Percentiles rank a stretch among this genome's conserved stretches.
Conservation (phyloP, 1,140 invertebrate species). For the Scaptomyza montana region DNA sequence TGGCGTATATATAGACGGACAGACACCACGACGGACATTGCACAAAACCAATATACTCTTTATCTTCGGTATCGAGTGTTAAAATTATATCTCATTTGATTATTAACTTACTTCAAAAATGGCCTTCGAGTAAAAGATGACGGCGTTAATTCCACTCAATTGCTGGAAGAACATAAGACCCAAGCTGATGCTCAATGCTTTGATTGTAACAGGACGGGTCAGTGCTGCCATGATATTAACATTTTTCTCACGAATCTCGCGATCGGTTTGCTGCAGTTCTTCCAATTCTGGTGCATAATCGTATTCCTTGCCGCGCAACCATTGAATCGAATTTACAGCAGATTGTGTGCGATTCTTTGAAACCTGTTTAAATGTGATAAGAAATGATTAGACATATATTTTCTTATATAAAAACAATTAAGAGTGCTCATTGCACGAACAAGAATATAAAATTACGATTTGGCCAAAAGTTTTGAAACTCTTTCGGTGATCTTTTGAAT, state of each 20-base stretch:
- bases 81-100: too few relatives aligned
- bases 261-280: constrained; percentile 86
- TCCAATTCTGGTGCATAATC: constrained; percentile 86
- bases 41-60: too few relatives aligned
- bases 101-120: constrained; percentile 86
- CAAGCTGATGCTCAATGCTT: constrained; percentile 89
- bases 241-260: constrained; percentile 85
- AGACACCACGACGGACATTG: too few relatives aligned
- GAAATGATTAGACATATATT: not conserved
- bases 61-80: too few relatives aligned
- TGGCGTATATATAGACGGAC: too few relatives aligned
- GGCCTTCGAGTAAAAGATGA: constrained; percentile 90
- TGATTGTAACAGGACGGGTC: constrained; percentile 86
- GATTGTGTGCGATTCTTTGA: constrained; percentile 86
- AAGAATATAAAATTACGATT: not conserved
- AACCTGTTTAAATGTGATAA: constrained; percentile 53
- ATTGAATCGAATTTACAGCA: constrained; percentile 87
- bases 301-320: constrained; percentile 87
- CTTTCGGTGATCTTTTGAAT: too few relatives aligned
- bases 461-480: too few relatives aligned
- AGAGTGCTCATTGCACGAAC: too few relatives aligned
- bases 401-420: not conserved
- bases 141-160: constrained; percentile 92
- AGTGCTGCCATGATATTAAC: constrained; percentile 86
- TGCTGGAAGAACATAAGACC: constrained; percentile 94